Percentiles rank a stretch among this genome's conserved stretches.
Evolutionary conservation across 1,140 invertebrate genomes (phyloP).

Genomic region (Diabrotica undecimpunctata): DNA sequence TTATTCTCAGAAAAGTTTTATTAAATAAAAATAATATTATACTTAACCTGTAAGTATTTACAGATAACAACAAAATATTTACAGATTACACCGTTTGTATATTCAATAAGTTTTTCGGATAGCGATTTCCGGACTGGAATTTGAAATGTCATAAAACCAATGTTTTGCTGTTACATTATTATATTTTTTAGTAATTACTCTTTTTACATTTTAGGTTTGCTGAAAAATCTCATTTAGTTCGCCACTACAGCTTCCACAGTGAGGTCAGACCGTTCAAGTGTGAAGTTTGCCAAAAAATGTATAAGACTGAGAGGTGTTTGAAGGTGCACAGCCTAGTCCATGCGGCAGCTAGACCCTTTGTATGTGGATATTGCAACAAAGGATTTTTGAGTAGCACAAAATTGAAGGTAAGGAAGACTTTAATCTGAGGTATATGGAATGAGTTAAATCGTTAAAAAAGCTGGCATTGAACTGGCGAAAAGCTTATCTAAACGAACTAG

Average conservation of each 20-base stretch:
- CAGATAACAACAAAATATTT: too few species aligned
- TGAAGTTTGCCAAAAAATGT: slow-evolving; percentile 42
- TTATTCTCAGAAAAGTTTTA: too few species aligned
- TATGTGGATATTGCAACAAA: slow-evolving; percentile 52
- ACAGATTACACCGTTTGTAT: too few species aligned
- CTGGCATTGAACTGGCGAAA: neutral
- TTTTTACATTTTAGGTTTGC: slow-evolving; percentile 37
- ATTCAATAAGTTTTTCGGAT: too few species aligned
- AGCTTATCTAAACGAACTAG: neutral
- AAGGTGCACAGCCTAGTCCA: slow-evolving; percentile 64
- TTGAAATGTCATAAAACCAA: too few species aligned
- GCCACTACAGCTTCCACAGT: slow-evolving; percentile 56
- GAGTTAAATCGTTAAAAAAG: too few species aligned
- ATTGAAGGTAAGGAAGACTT: slow-evolving; percentile 16
- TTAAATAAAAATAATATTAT: too few species aligned
- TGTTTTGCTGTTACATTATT: too few species aligned
- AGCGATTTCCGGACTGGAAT: too few species aligned
- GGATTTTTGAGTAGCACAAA: slow-evolving; percentile 63
- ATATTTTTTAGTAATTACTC: too few species aligned
- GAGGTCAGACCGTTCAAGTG: slow-evolving; percentile 44
- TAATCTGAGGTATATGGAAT: neutral
- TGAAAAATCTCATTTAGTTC: slow-evolving; percentile 50
- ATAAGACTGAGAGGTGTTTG: slow-evolving; percentile 29
- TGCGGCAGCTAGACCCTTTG: slow-evolving; percentile 49
- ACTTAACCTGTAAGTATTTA: too few species aligned